These are phyloP conservation scores for Perodicticus potto DNA, from an alignment of 2,797 vertebrate species.

Conservation along the genomic window DNA sequence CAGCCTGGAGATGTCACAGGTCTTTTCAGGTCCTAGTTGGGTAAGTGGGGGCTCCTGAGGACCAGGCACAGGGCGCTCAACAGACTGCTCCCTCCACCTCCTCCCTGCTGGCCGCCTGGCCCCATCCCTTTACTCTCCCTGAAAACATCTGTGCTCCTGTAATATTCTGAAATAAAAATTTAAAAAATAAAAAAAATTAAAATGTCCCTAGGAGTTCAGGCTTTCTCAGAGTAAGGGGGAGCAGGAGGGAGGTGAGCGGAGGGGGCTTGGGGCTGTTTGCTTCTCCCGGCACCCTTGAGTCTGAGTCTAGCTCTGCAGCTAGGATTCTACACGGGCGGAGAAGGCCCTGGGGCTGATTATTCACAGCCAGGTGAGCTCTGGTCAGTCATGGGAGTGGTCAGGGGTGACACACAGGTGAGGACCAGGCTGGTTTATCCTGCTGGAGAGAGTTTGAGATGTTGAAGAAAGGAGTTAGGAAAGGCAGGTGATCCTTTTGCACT, in stretches of 20 bases:
- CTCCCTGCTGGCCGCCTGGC: neutral
- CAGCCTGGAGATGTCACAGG: neutral
- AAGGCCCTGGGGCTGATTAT: neutral
- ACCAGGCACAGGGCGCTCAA: neutral
- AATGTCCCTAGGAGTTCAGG: neutral
- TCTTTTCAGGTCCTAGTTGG: neutral
- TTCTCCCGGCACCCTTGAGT: neutral
- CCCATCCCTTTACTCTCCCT: neutral
- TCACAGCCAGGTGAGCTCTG: neutral
- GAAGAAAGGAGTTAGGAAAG: neutral
- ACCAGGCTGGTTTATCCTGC: rapidly evolving
- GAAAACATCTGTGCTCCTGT: neutral
- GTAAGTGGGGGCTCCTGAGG: neutral
- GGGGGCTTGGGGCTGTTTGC: neutral
- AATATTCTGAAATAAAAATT: too few relatives aligned
- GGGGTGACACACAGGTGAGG: too few relatives aligned
- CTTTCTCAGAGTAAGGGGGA: neutral
- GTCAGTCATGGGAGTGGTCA: rapidly evolving
- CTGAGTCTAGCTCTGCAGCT: neutral
- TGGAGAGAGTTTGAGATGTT: neutral
- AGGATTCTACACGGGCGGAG: neutral
- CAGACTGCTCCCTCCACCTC: too few relatives aligned
- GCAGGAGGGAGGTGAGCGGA: neutral
- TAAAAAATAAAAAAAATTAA: neutral
- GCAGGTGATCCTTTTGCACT: neutral